Evolutionary conservation across 2,113 vertebrate species (phyloP), one percentile per base, ranked within the genome.

Genomic region (Rostratula benghalensis): DNA sequence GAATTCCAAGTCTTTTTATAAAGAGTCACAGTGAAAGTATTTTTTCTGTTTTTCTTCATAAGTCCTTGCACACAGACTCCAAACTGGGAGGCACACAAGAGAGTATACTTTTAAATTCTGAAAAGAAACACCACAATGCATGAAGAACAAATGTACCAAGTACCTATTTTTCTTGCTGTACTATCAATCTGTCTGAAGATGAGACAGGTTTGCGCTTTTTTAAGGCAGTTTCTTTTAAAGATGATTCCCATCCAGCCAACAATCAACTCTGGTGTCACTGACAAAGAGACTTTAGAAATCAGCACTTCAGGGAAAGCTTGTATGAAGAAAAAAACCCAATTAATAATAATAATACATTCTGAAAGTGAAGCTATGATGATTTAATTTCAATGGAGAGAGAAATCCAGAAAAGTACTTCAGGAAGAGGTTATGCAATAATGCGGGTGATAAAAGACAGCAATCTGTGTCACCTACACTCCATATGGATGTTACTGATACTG

Each of bases 401-500:
- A 89, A 93, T 31, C 68, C 69, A 94, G 54, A 88, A 75, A 69
- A 93, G 77, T 81, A 84, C 67, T 95, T 79, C 59, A 77, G 71
- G 79, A 68, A 69, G 54, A 83, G 30, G 86, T 95, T 96, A 96
- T 91, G 88, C 84, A 96, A 96, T 60, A 60, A 37, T 0, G 0
- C 60, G 91, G 81, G 81, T 94, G 94, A 95, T 28, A 75, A 65
- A 82, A 91, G 87, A 31, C 69, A 71, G 91, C 91, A 92, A 91
- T 92, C 94, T 94, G 83, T 90, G 91, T 95, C 93, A 87, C 87
- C 84, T 81, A 95, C 93, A 89, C 91, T 95, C 95, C 91, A 94
- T 95, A 94, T 87, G 91, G 93, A 75, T 87, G 37, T 35, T 3
- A 92, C 59, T 4, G 59, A 12, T 69, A 89, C 1, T 7, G n/a